Evolutionary conservation across 2,797 vertebrate genomes (phyloP), one percentile per base, ranked within the genome.

Genomic region (Xenops minutus): DNA sequence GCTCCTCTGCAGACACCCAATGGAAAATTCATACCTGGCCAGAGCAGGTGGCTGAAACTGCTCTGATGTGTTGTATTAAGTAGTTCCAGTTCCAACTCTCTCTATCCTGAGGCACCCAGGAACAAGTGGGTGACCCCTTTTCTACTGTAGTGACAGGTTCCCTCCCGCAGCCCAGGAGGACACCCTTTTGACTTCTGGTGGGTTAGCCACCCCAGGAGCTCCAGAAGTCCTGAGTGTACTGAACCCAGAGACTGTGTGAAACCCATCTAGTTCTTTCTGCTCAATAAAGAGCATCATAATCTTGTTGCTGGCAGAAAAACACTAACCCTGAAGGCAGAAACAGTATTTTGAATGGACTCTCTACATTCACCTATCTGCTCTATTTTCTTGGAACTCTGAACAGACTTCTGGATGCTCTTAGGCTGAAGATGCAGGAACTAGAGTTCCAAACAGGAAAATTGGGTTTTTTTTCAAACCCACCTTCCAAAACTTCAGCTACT

Each of bases 111-210:
- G 62, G 56, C 24, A 49, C 14, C 26, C 43, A 30, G 2, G 44
- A 62, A 44, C 23, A 36, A 46, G 8, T 1, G 2, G 43, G 54
- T 30, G 34, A 58, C 37, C 49, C 32, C 39, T 68, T 62, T 36
- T 0, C 0, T 34, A 46, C 23, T 21, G 20, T 20, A 44, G 27
- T 37, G 52, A 44, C 58, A 72, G 37, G 21, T 49, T 72, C 52
- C 52, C 44, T 73, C 59, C 37, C 23, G 22, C 32, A 49, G n/a
- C 37, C 46, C 77, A 66, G 43, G 29, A 67, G 19, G 12, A 41
- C 24, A 72, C 21, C 6, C n/a, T 76, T 41, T 46, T 51, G n/a
- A 63, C 46, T 76, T 59, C 52, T 66, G 62, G 13, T 44, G 37
- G 7, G 12, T 52, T 52, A 46, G 37, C 37, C 11, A 66, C 11